Percentiles rank a stretch among this genome's conserved stretches.
Evolutionary conservation across 1,140 invertebrate species (phyloP).

Genomic region (Himalopsyche phryganea): DNA sequence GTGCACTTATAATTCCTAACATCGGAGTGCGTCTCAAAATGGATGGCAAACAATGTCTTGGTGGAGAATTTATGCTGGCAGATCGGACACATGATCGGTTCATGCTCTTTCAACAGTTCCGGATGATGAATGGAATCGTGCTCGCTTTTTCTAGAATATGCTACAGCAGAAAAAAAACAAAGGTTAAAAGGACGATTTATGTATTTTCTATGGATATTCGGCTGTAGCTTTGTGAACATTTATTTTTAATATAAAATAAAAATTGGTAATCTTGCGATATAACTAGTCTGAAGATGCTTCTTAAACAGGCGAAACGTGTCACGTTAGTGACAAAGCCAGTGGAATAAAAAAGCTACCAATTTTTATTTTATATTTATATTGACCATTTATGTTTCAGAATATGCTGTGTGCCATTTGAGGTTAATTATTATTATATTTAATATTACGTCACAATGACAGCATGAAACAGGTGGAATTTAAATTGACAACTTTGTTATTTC

Average conservation of each 20-base stretch:
- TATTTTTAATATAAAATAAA: no score
- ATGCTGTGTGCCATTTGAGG: background rate
- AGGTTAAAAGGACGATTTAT: background rate
- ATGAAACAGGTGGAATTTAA: no score
- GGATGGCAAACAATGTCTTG: background rate
- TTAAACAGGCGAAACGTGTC: no score
- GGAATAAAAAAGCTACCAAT: no score
- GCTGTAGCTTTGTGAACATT: no score
- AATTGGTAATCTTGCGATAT: no score
- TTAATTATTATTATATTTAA: no score
- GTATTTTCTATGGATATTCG: background rate
- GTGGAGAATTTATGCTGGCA: conserved; percentile 1
- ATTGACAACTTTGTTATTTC: no score
- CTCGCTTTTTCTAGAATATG: conserved; percentile 1
- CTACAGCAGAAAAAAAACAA: background rate
- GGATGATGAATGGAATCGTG: conserved; percentile 7
- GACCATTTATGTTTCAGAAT: background rate
- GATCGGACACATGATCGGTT: background rate
- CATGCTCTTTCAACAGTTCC: background rate
- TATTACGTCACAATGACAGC: no score
- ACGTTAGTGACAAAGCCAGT: no score
- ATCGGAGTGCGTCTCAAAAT: conserved; percentile 11
- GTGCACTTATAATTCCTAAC: conserved; percentile 7
- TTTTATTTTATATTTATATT: no score
- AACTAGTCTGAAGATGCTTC: no score